Evolutionary conservation across 2,888 invertebrate genomes (phyloP).

Genomic region (Agapostemon virescens): DNA sequence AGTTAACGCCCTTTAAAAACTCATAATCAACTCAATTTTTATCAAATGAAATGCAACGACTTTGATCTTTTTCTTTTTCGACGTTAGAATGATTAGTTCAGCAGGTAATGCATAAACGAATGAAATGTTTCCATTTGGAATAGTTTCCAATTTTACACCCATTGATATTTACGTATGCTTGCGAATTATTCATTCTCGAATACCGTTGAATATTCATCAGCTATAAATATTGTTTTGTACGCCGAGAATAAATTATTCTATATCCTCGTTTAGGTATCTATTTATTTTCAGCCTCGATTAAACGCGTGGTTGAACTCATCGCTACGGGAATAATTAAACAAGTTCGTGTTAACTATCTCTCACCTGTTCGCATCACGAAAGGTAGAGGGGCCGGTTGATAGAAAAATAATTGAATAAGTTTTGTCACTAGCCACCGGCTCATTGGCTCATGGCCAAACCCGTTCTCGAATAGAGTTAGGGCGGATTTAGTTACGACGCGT

Average conservation of each 20-base stretch:
- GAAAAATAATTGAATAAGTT: slow-evolving; percentile 53
- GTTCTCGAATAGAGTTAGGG: slow-evolving; percentile 25
- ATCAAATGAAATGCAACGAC: no score
- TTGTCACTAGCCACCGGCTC: neutral
- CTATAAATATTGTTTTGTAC: no score
- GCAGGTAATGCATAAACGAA: no score
- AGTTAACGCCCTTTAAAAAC: no score
- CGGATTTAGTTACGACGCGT: slow-evolving; percentile 19
- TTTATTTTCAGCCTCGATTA: neutral
- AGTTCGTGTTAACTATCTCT: slow-evolving; percentile 38
- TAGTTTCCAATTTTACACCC: neutral
- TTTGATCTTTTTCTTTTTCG: no score
- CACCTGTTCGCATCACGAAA: slow-evolving; percentile 11
- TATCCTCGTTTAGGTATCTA: neutral
- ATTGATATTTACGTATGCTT: no score
- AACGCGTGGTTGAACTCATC: slow-evolving; percentile 9
- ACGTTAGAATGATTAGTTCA: no score
- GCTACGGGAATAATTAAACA: slow-evolving; percentile 37
- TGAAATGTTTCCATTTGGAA: neutral
- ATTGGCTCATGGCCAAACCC: slow-evolving; percentile 22
- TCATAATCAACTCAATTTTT: no score
- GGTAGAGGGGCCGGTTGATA: slow-evolving; percentile 15
- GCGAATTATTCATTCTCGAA: no score
- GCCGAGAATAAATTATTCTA: neutral
- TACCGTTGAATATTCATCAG: no score